Conservation (phyloP, 2,113 vertebrate genomes). For the Sinosuthora webbiana region DNA sequence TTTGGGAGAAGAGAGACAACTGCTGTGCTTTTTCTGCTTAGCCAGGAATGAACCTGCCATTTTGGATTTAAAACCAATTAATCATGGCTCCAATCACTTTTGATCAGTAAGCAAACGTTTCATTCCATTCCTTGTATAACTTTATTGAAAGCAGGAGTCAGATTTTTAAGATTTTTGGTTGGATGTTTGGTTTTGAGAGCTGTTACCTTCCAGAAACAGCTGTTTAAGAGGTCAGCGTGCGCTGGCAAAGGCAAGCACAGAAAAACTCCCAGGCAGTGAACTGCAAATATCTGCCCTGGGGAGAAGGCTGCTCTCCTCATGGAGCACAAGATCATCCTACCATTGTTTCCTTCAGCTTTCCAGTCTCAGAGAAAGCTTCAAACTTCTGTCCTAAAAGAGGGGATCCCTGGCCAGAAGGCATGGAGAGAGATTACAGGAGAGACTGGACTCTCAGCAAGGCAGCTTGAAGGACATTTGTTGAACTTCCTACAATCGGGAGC, state of each 20-base stretch:
- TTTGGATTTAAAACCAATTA: neutral
- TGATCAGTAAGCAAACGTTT: neutral
- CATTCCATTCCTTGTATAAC: neutral
- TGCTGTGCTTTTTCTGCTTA: neutral
- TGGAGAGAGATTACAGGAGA: neutral
- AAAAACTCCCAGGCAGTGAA: neutral
- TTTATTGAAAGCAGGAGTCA: neutral
- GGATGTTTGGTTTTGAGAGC: neutral
- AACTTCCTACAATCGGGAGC: neutral
- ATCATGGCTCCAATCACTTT: neutral
- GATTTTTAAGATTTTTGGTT: neutral
- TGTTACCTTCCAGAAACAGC: neutral
- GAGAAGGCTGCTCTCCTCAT: neutral
- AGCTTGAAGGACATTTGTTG: neutral
- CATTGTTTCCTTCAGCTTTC: neutral
- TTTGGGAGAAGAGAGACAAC: neutral
- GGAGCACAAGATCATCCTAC: neutral
- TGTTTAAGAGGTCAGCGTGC: rapidly evolving
- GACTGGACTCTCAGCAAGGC: neutral
- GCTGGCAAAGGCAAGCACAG: neutral
- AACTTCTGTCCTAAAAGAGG: neutral
- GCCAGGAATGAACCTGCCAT: neutral
- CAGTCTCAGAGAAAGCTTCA: neutral
- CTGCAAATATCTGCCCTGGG: neutral
- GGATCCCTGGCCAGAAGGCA: neutral